Evolutionary conservation across 2,797 vertebrate genomes (phyloP).

Genomic region (Bradypodion pumilum): DNA sequence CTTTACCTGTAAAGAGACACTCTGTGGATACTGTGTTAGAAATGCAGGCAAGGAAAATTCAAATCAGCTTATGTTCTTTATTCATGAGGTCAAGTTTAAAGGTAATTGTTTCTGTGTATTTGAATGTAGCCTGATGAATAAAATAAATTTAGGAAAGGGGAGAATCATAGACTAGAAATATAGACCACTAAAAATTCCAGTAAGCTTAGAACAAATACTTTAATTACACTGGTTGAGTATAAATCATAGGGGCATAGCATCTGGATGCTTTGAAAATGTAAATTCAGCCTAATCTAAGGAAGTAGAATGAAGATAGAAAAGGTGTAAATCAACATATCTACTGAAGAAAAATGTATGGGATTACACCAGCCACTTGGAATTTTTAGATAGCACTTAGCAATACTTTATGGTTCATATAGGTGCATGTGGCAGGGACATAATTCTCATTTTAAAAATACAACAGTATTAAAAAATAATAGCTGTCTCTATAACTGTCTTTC

Average conservation of each 20-base stretch:
- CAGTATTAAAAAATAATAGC: conserved; percentile 39
- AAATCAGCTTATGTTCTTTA: conserved; percentile 60
- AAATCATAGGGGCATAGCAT: conserved; percentile 69
- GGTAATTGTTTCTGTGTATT: conserved; percentile 69
- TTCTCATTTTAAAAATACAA: conserved; percentile 41
- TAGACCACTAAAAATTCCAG: conserved; percentile 68
- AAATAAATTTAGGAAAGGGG: conserved; percentile 69
- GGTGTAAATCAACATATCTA: conserved; percentile 63
- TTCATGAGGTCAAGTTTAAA: conserved; percentile 64
- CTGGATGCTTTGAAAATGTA: conserved; percentile 74
- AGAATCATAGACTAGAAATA: conserved; percentile 70
- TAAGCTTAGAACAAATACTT: conserved; percentile 71
- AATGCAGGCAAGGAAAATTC: conserved; percentile 57
- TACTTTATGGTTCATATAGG: conserved; percentile 26
- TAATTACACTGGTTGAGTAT: conserved; percentile 67
- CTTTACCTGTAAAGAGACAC: conserved; percentile 61
- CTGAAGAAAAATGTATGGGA: conserved; percentile 36
- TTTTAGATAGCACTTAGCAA: conserved; percentile 40
- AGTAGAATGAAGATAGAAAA: conserved; percentile 61
- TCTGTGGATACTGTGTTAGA: conserved; percentile 66
- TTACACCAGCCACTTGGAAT: conserved; percentile 45
- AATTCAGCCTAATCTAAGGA: conserved; percentile 67
- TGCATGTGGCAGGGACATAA: conserved; percentile 32
- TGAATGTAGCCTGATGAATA: conserved; percentile 67
- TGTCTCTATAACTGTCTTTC: conserved; percentile 56